Conservation (phyloP, 2,797 vertebrate genomes). For the Cossypha heuglini region DNA sequence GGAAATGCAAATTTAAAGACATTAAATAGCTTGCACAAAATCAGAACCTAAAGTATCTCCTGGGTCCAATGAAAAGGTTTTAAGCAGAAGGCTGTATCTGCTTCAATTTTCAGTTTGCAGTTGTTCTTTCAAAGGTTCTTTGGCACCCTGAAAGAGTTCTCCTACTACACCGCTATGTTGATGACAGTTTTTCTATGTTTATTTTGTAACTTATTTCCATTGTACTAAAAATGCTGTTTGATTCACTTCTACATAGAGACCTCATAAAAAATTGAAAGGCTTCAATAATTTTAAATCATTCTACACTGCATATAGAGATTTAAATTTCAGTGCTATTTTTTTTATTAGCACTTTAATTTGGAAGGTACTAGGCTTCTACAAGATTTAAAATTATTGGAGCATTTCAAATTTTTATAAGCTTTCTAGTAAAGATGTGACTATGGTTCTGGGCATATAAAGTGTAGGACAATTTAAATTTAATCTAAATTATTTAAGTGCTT, state of each 20-base stretch:
- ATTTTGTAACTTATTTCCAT: conserved; percentile 54
- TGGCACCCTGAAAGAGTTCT: neutral
- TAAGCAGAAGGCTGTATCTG: neutral
- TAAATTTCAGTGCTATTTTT: conserved; percentile 73
- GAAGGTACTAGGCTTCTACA: conserved; percentile 69
- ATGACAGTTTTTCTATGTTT: conserved; percentile 18
- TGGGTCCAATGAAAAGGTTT: neutral
- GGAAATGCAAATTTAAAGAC: neutral
- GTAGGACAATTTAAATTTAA: conserved; percentile 74
- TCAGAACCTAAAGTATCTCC: neutral
- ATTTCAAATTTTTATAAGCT: conserved; percentile 81
- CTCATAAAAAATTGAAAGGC: conserved; percentile 75
- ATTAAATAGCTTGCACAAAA: neutral
- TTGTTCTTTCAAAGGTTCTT: neutral
- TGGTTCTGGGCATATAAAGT: conserved; percentile 70
- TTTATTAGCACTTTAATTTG: conserved; percentile 78
- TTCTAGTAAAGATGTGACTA: conserved; percentile 68
- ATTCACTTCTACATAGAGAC: conserved; percentile 60
- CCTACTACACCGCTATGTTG: neutral
- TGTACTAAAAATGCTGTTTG: conserved; percentile 48
- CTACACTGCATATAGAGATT: conserved; percentile 63
- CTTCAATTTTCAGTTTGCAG: neutral
- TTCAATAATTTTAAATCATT: conserved; percentile 77
- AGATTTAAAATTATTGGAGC: conserved; percentile 79
- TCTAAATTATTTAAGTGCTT: conserved; percentile 77